Base-by-base conservation (phyloP, 2,888 invertebrate genomes). In the Cosmia trapezina region DNA sequence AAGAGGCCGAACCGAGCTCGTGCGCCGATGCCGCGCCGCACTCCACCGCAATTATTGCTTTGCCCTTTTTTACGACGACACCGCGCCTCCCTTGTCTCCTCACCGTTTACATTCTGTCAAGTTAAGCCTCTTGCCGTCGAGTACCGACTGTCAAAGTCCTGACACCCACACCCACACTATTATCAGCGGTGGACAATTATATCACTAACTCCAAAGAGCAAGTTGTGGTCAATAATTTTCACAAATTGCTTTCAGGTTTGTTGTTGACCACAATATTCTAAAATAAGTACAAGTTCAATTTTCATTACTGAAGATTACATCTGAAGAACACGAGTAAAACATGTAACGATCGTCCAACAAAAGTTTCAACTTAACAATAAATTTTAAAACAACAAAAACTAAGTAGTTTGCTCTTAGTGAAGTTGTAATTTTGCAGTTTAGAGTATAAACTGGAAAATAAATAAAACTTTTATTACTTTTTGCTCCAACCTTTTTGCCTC, bases 401-500 rank as follows among this genome's bases (percentile, higher is more conserved):
- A 28, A 28, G 28, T 28, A 77, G 79, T 78, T 74, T 76, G 64
- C 64, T 83, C 76, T 76, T 83, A 79, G 78, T 86, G 71, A 86
- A 86, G 84, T 87, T 87, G 86, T 88, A 87, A 88, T 89, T 88
- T 87, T 83, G 78, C 60, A 83, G 83, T 83, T 88, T 85, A 88
- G 84, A 90, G 86, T 83, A 89, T 90, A 89, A 90, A 91, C 88
- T 89, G 87, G 78, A 89, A 91, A 87, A 90, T 89, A 92, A 93
- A 93, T 90, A 92, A 89, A 94, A 92, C 86, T 91, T 93, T 90
- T 90, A 90, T 90, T 90, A 91, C 91, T 92, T 94, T 93, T 92
- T 91, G 89, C 89, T 87, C 82, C 84, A 90, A 92, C 91, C 90
- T 92, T 94, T 93, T 92, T 90, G 90, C 89, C 91, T 91, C 89